Evolutionary conservation across 2,888 invertebrate species (phyloP).

Genomic region (Oeneis ivallda): DNA sequence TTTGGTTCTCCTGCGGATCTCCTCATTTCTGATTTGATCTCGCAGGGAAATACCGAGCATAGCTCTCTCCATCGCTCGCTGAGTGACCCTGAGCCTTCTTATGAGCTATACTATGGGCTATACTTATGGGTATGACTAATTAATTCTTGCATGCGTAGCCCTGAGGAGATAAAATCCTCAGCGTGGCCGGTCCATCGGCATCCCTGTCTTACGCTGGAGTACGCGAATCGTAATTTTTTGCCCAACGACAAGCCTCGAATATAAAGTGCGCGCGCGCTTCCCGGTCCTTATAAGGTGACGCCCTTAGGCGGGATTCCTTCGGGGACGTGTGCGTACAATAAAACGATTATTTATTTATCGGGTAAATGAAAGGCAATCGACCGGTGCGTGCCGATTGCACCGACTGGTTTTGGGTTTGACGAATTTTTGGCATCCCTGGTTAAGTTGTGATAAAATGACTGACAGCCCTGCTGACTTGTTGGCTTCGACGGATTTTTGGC

Average conservation of each 20-base stretch:
- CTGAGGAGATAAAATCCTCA: conserved; percentile 27
- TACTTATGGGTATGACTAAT: background rate
- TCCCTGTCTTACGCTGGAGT: conserved; percentile 58
- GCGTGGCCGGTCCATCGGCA: conserved; percentile 26
- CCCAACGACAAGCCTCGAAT: conserved; percentile 60
- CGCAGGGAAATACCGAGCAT: too few species aligned
- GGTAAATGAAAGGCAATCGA: conserved; percentile 51
- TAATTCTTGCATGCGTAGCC: conserved; percentile 20
- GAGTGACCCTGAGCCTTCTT: too few species aligned
- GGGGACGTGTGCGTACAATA: conserved; percentile 69
- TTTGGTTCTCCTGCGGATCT: too few species aligned
- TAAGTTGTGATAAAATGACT: background rate
- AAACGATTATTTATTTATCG: conserved; percentile 74
- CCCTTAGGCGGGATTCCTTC: conserved; percentile 72
- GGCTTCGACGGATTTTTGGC: conserved; percentile 3
- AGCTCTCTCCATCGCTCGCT: too few species aligned
- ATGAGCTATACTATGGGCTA: too few species aligned
- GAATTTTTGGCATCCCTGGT: conserved; percentile 23
- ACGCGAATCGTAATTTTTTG: conserved; percentile 77
- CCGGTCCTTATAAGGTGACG: conserved; percentile 69
- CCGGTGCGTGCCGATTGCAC: conserved; percentile 42
- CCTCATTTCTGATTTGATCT: too few species aligned
- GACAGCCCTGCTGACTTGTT: conserved; percentile 3
- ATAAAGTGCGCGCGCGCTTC: conserved; percentile 66
- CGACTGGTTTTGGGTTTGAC: conserved; percentile 26